Evolutionary conservation across 2,113 vertebrate genomes (phyloP).

Genomic region (Lasiurus borealis): DNA sequence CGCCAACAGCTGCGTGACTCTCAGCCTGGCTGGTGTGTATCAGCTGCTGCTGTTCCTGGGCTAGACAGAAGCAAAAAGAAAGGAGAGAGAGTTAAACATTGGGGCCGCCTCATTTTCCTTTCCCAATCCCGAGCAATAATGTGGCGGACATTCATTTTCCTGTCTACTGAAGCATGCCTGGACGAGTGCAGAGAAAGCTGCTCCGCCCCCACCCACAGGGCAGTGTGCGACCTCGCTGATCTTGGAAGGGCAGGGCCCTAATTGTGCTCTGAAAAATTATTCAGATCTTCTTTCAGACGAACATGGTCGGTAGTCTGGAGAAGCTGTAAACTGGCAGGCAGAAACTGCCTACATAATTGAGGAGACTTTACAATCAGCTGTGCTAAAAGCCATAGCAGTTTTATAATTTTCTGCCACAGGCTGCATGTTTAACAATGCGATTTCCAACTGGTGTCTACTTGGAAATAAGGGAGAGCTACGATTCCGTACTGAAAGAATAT

Average conservation of each 20-base stretch:
- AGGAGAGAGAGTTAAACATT: not conserved
- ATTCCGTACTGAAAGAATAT: not conserved
- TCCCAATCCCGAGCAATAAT: not conserved
- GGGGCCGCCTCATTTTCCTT: not conserved
- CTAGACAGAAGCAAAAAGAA: constrained; percentile 65
- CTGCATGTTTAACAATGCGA: not conserved
- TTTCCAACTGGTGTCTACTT: not conserved
- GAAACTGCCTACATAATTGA: not conserved
- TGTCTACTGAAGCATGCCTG: not conserved
- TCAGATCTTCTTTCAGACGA: not conserved
- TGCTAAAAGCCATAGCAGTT: not conserved
- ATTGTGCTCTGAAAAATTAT: not conserved
- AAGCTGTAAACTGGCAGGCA: not conserved
- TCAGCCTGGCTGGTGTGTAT: constrained; percentile 85
- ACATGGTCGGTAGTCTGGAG: not conserved
- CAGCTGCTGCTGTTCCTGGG: constrained; percentile 69
- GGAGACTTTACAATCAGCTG: not conserved
- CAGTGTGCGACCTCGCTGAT: fast-evolving
- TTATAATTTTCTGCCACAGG: not conserved
- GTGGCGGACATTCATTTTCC: not conserved
- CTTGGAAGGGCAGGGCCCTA: not conserved
- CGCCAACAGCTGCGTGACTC: constrained; percentile 78
- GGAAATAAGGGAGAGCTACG: not conserved
- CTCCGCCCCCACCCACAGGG: fast-evolving
- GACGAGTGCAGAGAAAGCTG: not conserved